Percentiles rank a stretch among this genome's conserved stretches.
Evolutionary conservation across 2,797 vertebrate genomes (phyloP).

Genomic region (Hipposideros larvatus): DNA sequence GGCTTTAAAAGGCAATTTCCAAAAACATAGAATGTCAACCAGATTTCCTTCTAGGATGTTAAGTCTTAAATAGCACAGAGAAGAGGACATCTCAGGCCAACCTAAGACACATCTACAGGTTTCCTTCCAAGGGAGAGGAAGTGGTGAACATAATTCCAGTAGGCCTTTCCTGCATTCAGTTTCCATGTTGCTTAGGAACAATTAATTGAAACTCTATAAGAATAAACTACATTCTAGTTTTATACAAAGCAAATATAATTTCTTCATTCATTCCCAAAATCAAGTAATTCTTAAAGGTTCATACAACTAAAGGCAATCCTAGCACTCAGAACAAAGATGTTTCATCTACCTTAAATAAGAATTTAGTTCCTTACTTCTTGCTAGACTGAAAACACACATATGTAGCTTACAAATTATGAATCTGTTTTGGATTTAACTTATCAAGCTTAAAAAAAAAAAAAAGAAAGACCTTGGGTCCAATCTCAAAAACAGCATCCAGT

Average conservation of each 20-base stretch:
- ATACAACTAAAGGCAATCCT: background rate
- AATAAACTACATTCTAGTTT: background rate
- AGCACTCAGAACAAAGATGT: background rate
- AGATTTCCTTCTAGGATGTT: background rate
- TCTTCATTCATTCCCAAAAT: background rate
- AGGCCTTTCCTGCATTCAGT: background rate
- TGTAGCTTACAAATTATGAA: background rate
- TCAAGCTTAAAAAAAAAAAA: background rate
- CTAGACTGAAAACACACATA: background rate
- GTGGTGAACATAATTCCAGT: background rate
- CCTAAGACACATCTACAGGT: background rate
- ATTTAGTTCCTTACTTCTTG: background rate
- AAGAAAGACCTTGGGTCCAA: background rate
- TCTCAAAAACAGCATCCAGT: background rate
- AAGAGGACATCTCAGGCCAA: too few species aligned
- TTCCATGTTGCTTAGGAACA: background rate
- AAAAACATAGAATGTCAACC: background rate
- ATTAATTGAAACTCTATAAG: background rate
- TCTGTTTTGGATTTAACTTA: background rate
- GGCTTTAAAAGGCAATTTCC: background rate
- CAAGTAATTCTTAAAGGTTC: background rate
- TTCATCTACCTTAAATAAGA: background rate
- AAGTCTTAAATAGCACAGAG: background rate
- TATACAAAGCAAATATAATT: background rate
- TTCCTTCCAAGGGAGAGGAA: background rate